Conservation (phyloP, 2,888 invertebrate genomes). For the Epinotia brunnichana region DNA sequence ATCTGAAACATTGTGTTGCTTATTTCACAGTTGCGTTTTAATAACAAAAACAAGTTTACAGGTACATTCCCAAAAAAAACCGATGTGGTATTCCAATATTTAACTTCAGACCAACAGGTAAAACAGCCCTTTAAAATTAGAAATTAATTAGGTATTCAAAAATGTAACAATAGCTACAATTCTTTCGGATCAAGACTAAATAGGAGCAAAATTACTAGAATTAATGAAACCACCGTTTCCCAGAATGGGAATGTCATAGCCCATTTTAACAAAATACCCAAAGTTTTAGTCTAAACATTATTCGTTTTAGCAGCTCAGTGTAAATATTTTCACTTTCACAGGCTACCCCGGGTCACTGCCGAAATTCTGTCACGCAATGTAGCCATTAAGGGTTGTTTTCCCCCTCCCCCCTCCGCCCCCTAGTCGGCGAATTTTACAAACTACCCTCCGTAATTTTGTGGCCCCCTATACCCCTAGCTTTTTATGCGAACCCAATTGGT, state of each 20-base stretch:
- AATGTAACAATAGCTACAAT: background rate
- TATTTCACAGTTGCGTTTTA: no score
- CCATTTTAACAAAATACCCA: background rate
- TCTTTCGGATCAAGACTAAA: background rate
- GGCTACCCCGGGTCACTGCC: slow-evolving; percentile 80
- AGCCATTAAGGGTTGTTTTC: slow-evolving; percentile 80
- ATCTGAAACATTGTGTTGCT: no score
- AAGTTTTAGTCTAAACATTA: slow-evolving; percentile 12
- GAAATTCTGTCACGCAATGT: slow-evolving; percentile 83
- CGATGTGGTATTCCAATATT: no score
- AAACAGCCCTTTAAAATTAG: no score
- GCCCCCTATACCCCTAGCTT: slow-evolving; percentile 68
- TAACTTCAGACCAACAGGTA: background rate
- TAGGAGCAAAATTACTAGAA: background rate
- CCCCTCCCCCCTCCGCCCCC: slow-evolving; percentile 55
- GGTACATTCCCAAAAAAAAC: no score
- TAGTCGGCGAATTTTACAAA: slow-evolving; percentile 80
- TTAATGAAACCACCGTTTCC: background rate
- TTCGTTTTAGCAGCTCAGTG: slow-evolving; percentile 64
- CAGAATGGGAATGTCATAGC: background rate
- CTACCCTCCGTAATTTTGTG: slow-evolving; percentile 76
- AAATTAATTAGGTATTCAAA: no score
- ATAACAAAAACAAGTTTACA: no score
- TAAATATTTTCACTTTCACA: slow-evolving; percentile 81
- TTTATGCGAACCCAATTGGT: slow-evolving; percentile 64